phyloP scores from a whole-genome alignment of 1,140 invertebrate genomes.

The Drosophila persimilis region DNA sequence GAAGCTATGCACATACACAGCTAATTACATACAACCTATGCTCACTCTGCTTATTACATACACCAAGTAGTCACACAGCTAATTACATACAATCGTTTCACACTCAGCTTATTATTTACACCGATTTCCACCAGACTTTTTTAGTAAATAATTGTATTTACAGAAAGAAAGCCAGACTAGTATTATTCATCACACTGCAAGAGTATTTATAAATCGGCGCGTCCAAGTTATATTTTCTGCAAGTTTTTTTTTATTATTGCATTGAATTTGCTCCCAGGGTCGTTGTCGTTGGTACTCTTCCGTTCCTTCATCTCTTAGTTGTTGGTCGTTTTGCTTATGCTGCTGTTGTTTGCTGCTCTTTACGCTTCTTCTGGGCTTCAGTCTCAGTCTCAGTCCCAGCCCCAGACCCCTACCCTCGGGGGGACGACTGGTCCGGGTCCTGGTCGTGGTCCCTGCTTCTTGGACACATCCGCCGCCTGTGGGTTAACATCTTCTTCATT shows the following conservation, averaged over 20 bases:
- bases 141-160: too few species aligned
- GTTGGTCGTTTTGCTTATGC: constrained; percentile 50
- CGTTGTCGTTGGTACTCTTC: constrained; percentile 36
- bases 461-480: constrained; percentile 16
- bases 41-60: too few species aligned
- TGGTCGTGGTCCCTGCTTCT: constrained; percentile 50
- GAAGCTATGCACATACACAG: too few species aligned
- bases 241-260: constrained; percentile 49
- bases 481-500: constrained; percentile 54
- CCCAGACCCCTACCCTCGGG: neutral
- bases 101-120: too few species aligned
- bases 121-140: too few species aligned
- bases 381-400: neutral
- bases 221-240: too few species aligned
- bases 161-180: too few species aligned
- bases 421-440: constrained; percentile 14
- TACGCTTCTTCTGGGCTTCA: constrained; percentile 18
- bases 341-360: constrained; percentile 29
- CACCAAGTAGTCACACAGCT: too few species aligned
- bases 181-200: too few species aligned
- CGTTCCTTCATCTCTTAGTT: constrained; percentile 34
- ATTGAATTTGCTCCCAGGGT: constrained; percentile 74
- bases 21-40: too few species aligned
- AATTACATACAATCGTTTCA: too few species aligned
- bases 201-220: too few species aligned